Base-by-base conservation (phyloP, 2,797 vertebrate species). In the Nannoperca australis region DNA sequence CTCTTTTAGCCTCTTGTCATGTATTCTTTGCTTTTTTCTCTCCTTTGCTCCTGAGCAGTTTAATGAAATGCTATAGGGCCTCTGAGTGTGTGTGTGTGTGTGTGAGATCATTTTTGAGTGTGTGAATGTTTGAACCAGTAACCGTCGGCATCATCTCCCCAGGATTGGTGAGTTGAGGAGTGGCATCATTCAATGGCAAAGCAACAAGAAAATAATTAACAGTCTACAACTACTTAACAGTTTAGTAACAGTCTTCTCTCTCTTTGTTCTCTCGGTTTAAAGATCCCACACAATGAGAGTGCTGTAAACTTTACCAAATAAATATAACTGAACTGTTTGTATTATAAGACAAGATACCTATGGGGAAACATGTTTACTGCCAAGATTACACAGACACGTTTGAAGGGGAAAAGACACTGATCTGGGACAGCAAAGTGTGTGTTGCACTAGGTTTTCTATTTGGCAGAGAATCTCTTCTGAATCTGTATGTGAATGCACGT, bases 61-160 rank as follows among this genome's bases (percentile, higher is more conserved):
- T 71, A 56, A 89, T 70, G 64, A 87, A 84, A 81, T 42, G 84
- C 85, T 89, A 34, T 7, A 27, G 77, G 78, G 71, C 67, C 38
- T 62, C 18, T 27, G 44, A 38, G 49, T 76, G 72, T 81, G 62
- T 76, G 70, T 61, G 76, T 67, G 36, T 49, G 54, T 10, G 6
- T 20, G 63, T 65, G 77, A 76, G 51, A 67, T 58, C 60, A 30
- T 42, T 45, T 49, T 50, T 10, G 6, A 17, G 59, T 45, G 51
- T 45, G 59, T 14, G 38, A 63, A 6, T 82, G 24, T 58, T 65
- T 82, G 44, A 63, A 83, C 30, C 58, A 82, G 81, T 47, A 89
- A 76, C 85, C 63, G 0, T 24, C 5, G 47, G 82, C 85, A 76
- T 71, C 62, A 51, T 87, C 73, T 85, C 56, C 34, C 59, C 58